Conservation (phyloP, 2,888 invertebrate species). For the Fragum whitleyi region DNA sequence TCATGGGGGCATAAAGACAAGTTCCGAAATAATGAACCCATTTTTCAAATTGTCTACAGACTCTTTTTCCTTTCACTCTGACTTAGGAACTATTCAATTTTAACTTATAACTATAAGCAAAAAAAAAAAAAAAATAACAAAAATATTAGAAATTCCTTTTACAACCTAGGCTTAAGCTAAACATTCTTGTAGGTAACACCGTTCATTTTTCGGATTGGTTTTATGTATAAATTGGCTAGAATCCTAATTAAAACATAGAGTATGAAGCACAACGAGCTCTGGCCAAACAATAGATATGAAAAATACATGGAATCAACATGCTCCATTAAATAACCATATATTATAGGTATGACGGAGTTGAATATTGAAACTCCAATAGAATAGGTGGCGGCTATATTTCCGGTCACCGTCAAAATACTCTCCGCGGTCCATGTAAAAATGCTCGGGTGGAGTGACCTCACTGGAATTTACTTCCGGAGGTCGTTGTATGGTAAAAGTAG, state of each 20-base stretch:
- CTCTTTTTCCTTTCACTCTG: too few species aligned
- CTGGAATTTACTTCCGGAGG: too few species aligned
- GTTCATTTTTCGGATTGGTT: background rate
- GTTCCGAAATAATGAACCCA: too few species aligned
- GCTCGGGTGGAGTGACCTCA: too few species aligned
- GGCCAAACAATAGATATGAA: constrained; percentile 55
- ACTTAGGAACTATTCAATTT: too few species aligned
- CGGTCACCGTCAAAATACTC: constrained; percentile 63
- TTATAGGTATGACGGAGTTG: constrained; percentile 64
- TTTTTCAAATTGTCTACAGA: too few species aligned
- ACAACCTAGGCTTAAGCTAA: too few species aligned
- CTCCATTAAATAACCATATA: constrained; percentile 68
- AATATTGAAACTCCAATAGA: constrained; percentile 59
- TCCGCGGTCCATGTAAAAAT: constrained; percentile 70
- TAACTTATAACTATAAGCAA: too few species aligned
- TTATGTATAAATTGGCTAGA: background rate
- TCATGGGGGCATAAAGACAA: too few species aligned
- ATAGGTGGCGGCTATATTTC: constrained; percentile 63
- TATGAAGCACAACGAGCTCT: constrained; percentile 34
- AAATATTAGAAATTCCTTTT: too few species aligned
- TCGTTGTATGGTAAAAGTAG: too few species aligned
- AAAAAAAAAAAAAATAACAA: too few species aligned
- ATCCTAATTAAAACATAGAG: constrained; percentile 1
- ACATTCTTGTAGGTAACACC: background rate
- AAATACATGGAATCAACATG: constrained; percentile 60